Base-by-base conservation (phyloP, 2,113 vertebrate species). In the Crotalus helleri region DNA sequence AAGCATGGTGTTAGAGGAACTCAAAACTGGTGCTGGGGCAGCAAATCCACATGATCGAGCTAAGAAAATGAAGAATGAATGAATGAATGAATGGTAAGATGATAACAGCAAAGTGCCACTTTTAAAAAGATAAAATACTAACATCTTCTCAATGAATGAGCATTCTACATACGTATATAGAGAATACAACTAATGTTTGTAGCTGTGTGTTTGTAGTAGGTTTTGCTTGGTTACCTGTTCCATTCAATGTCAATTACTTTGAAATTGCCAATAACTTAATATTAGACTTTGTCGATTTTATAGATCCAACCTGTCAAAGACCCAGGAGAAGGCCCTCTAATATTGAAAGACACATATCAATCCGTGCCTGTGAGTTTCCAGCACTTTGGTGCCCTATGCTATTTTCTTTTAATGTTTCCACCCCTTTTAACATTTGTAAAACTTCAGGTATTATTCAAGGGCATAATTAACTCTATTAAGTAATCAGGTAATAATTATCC, bases 1-100 rank as follows among this genome's bases (percentile, higher is more conserved):
- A 59, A 98, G 89, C 98, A 99, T 98, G 59, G 97, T 1, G 24
- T 93, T 96, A 64, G 96, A 96, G 90, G 96, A 96, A 96, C 98
- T 99, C 91, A 98, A 92, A 91, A 98, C 96, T 3, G 98, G 97
- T 2, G 96, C 95, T 46, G 98, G 98, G 0, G 97, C 1, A 0
- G 17, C 90, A 93, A 95, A 94, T 4, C 98, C 98, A 64, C 98
- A 99, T 12, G 98, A 92, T 39, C 96, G 95, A 21, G 96, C 98
- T 99, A 53, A 89, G 95, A 88, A 93, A 26, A 85, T 39, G 74
- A 81, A 49, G 46, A 49, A 81, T 81, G n/a, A 39, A n/a, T 39
- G 53, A 89, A 33, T 58, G 6, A 61, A 91, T 53, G 93, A 92
- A 85, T 89, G 74, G 10, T 95, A 91, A 93, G 1, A 21, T 88